phyloP scores from a whole-genome alignment of 2,888 invertebrate genomes.

The Nephrotoma flavescens region DNA sequence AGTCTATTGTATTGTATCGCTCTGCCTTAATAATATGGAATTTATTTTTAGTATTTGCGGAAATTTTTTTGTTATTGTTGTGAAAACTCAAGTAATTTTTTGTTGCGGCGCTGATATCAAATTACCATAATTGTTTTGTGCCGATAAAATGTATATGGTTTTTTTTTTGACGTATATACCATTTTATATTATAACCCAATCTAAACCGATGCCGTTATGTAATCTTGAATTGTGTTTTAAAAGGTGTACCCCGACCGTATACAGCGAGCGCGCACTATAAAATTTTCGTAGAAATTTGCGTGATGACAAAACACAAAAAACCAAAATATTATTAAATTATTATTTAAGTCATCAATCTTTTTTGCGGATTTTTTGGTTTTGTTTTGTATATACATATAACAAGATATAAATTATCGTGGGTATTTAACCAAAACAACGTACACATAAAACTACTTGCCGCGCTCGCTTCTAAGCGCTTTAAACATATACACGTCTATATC shows the following conservation, averaged over 20 bases:
- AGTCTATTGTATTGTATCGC: neutral
- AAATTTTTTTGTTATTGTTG: neutral
- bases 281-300: neutral
- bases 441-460: neutral
- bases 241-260: neutral
- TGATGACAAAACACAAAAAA: neutral
- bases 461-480: neutral
- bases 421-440: neutral
- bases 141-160: neutral
- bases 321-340: neutral
- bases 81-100: neutral
- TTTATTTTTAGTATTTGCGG: neutral
- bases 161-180: neutral
- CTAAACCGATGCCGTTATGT: neutral
- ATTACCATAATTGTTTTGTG: neutral
- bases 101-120: neutral
- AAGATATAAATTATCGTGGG: neutral
- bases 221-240: neutral
- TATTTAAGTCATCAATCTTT: neutral
- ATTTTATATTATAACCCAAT: neutral
- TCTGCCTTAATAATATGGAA: neutral
- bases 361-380: neutral
- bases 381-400: neutral
- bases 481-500: neutral
- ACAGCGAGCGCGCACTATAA: neutral